phyloP scores from a whole-genome alignment of 1,140 invertebrate genomes.

The Diploscapter pachys region DNA sequence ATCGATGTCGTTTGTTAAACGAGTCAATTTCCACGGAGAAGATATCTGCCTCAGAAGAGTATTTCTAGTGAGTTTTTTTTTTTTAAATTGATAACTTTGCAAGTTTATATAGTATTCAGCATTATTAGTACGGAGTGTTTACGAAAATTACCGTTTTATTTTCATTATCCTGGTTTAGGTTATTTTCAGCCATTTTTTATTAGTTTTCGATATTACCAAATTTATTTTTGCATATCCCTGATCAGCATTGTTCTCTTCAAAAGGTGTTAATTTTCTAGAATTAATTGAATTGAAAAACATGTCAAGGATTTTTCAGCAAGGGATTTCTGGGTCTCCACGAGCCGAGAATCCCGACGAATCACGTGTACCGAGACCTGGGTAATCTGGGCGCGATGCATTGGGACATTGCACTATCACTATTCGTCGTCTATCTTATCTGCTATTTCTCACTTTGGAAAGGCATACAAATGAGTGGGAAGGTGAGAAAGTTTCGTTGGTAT shows the following conservation, averaged over 20 bases:
- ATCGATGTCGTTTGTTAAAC: conserved; percentile 25
- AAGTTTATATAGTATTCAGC: too few species aligned
- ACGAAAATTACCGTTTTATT: too few species aligned
- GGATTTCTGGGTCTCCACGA: conserved; percentile 83
- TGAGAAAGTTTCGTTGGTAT: not conserved
- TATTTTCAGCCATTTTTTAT: too few species aligned
- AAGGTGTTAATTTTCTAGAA: too few species aligned
- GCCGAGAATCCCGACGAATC: conserved; percentile 64
- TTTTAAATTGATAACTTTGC: too few species aligned
- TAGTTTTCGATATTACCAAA: too few species aligned
- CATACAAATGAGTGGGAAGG: conserved; percentile 94
- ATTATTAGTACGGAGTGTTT: too few species aligned
- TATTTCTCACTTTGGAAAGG: conserved; percentile 96
- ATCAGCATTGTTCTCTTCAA: too few species aligned
- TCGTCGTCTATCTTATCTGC: conserved; percentile 87
- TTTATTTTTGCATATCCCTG: too few species aligned
- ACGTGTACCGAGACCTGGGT: conserved; percentile 69
- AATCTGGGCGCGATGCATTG: conserved; percentile 71
- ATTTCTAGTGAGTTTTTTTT: conserved; percentile 76
- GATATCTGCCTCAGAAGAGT: conserved; percentile 83
- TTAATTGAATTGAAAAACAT: too few species aligned
- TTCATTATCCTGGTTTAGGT: too few species aligned
- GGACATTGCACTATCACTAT: conserved; percentile 68
- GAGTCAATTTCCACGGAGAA: conserved; percentile 51
- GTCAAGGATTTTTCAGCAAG: conserved; percentile 68